phyloP scores from a whole-genome alignment of 2,113 vertebrate genomes.

The Donacobius atricapilla region DNA sequence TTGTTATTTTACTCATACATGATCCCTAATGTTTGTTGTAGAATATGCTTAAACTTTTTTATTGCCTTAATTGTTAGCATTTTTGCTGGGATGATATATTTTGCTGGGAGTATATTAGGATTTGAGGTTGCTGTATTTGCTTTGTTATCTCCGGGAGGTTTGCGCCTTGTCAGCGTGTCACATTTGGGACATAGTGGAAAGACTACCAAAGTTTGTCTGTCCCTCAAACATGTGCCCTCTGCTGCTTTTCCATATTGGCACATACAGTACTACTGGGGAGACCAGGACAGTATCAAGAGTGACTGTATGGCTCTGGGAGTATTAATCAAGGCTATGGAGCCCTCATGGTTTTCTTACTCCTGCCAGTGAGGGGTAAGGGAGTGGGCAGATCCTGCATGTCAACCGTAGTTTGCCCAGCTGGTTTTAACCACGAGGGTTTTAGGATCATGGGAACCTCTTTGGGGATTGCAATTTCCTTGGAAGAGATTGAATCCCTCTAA shows the following conservation, averaged over 20 bases:
- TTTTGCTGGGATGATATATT: not conserved
- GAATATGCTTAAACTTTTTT: not conserved
- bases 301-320: not conserved
- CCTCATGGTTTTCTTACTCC: not conserved
- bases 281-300: not conserved
- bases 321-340: not conserved
- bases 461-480: not conserved
- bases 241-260: not conserved
- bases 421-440: not conserved
- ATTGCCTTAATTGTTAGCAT: not conserved
- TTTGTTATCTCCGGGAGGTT: not conserved
- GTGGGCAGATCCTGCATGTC: not conserved
- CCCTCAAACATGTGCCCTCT: not conserved
- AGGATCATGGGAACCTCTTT: not conserved
- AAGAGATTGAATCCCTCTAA: not conserved
- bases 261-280: not conserved
- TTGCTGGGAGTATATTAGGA: not conserved
- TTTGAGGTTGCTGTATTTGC: not conserved
- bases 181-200: not conserved
- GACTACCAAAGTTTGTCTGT: not conserved
- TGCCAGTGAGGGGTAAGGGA: not conserved
- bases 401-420: not conserved
- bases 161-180: not conserved
- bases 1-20: not conserved
- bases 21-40: not conserved